Evolutionary conservation across 2,113 vertebrate species (phyloP).

Genomic region (Heloderma charlesbogerti): DNA sequence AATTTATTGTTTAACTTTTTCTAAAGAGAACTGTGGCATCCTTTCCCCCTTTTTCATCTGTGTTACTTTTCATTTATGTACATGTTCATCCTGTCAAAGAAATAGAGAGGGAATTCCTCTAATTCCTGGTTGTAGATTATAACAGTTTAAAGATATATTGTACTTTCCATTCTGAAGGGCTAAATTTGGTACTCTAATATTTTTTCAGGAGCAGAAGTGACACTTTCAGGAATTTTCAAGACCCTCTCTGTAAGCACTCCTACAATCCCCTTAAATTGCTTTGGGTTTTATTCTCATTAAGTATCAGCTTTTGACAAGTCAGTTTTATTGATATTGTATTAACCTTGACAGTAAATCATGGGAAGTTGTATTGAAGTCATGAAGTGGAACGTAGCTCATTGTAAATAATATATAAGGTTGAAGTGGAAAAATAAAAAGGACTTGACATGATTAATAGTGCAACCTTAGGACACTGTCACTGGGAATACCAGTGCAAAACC

Average conservation of each 20-base stretch:
- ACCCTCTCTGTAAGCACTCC: constrained; percentile 57
- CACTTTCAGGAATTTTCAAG: background rate
- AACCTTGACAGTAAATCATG: constrained; percentile 79
- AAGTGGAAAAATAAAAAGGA: constrained; percentile 63
- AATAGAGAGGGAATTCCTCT: constrained; percentile 13
- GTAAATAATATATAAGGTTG: constrained; percentile 78
- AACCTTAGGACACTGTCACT: constrained; percentile 51
- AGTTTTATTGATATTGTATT: constrained; percentile 77
- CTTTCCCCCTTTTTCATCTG: constrained; percentile 13
- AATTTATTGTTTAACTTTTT: constrained; percentile 21
- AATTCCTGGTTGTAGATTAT: constrained; percentile 11
- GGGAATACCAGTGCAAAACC: constrained; percentile 47
- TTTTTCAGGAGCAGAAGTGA: background rate
- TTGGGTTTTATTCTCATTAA: constrained; percentile 77
- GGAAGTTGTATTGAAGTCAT: constrained; percentile 71
- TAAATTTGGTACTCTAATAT: constrained; percentile 30
- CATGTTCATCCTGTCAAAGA: constrained; percentile 40
- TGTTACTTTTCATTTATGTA: constrained; percentile 31
- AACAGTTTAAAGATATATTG: constrained; percentile 23
- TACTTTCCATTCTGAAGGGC: background rate
- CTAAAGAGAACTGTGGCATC: background rate
- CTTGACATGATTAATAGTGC: constrained; percentile 68
- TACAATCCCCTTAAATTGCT: constrained; percentile 67
- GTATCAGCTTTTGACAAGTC: constrained; percentile 75
- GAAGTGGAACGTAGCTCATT: constrained; percentile 74